Percentiles rank a stretch among this genome's conserved stretches.
phyloP scores from a whole-genome alignment of 2,888 invertebrate species.

The Metopia argyrocephala region DNA sequence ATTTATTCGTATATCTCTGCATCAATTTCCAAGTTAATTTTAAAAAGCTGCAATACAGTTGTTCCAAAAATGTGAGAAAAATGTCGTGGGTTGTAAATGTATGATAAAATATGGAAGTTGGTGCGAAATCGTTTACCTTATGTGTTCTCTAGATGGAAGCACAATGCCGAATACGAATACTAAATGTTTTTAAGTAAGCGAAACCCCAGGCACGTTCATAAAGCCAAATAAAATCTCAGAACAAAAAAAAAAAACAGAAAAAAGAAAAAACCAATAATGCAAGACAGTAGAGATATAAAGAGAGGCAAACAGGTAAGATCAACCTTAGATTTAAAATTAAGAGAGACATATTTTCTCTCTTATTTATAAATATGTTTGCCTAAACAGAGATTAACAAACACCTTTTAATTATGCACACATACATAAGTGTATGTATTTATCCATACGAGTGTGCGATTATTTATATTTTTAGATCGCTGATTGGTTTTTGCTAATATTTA shows the following conservation, averaged over 20 bases:
- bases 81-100: conserved; percentile 28
- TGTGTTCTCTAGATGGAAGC: conserved; percentile 78
- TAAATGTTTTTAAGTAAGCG: conserved; percentile 44
- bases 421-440: conserved; percentile 2
- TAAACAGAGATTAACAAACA: not conserved
- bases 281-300: not conserved
- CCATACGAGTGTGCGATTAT: conserved; percentile 14
- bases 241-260: too few relatives aligned
- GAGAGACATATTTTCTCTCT: not conserved
- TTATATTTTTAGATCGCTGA: conserved; percentile 19
- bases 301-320: not conserved
- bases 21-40: conserved; percentile 2
- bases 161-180: conserved; percentile 75
- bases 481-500: not conserved
- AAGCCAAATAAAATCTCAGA: too few relatives aligned
- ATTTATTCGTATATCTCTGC: conserved; percentile 5
- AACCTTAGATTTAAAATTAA: not conserved
- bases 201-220: conserved; percentile 31
- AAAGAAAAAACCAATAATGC: not conserved
- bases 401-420: not conserved
- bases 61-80: conserved; percentile 34
- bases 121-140: conserved; percentile 65
- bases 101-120: conserved; percentile 43
- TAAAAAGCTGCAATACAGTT: conserved; percentile 2
- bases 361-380: not conserved